Evolutionary conservation across 2,888 invertebrate species (phyloP), one percentile per base, ranked within the genome.

Genomic region (Drosophila rellima): DNA sequence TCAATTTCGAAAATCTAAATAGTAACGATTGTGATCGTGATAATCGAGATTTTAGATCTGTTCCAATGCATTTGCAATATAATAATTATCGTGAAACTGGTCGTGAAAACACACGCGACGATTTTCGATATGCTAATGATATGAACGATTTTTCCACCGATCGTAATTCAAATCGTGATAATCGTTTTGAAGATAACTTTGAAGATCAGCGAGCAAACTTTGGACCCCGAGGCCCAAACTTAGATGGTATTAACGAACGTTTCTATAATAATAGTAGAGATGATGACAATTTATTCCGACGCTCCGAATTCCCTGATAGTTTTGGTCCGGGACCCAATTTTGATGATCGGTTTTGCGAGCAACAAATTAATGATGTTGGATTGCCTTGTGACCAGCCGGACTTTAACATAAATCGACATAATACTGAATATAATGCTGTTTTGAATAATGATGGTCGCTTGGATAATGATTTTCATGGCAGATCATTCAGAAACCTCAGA

Each of bases 371-470:
- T 62, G 13, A 62, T 11, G 15, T 33, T 56, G 51, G n/a, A 13
- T 11, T 26, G 26, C 1, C 26, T 17, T 8, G 10, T 13, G 13
- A 20, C 6, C 26, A 26, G 26, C 1, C 5, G 2, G 17, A 45
- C 15, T 18, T 35, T 31, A 18, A 52, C 54, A 29, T n/a, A 48
- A 39, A 56, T 47, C 45, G 4, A 3, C 40, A 26, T 10, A 39
- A 57, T 52, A 15, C 18, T 2, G 57, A 70, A 33, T 61, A 29
- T 56, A 56, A 68, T 31, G 51, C 55, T 18, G 5, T 48, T 13
- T 10, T 39, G 11, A 39, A 56, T 23, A 3, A 10, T 17, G 40
- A 55, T 2, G 37, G 23, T 13, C 23, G 26, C 15, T 57, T 51
- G 20, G 13, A 42, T 47, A 33, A 37, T 23, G 23, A 68, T 35